Evolutionary conservation across 2,797 vertebrate genomes (phyloP).

Genomic region (Trichosurus vulpecula): DNA sequence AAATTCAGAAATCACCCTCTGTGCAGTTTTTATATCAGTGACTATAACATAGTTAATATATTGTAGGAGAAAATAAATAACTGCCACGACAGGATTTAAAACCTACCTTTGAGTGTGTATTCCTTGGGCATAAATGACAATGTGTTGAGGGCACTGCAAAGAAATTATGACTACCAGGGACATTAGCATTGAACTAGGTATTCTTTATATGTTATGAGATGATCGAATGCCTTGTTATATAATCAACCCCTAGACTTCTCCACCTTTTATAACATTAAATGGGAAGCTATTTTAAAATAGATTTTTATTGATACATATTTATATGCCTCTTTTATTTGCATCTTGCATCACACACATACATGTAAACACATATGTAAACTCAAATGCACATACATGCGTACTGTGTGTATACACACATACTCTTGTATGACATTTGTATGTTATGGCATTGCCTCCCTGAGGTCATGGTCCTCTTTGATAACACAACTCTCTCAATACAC

Average conservation of each 20-base stretch:
- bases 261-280: background rate
- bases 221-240: background rate
- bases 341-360: background rate
- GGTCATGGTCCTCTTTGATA: too few relatives aligned
- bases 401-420: too few relatives aligned
- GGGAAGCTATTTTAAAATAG: background rate
- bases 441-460: too few relatives aligned
- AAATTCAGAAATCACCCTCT: conserved; percentile 33
- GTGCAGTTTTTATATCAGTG: background rate
- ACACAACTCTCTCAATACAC: too few relatives aligned
- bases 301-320: background rate
- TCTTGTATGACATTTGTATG: too few relatives aligned
- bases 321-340: background rate
- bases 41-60: conserved; percentile 41
- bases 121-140: conserved; percentile 22
- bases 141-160: background rate
- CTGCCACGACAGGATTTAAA: background rate
- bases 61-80: conserved; percentile 17
- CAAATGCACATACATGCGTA: too few relatives aligned
- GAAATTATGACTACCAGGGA: background rate
- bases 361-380: fast-evolving
- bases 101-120: conserved; percentile 11
- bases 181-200: background rate
- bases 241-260: background rate
- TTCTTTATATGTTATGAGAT: background rate